Evolutionary conservation across 1,140 invertebrate species (phyloP), one percentile per base, ranked within the genome.

Genomic region (Metaphire vulgaris): DNA sequence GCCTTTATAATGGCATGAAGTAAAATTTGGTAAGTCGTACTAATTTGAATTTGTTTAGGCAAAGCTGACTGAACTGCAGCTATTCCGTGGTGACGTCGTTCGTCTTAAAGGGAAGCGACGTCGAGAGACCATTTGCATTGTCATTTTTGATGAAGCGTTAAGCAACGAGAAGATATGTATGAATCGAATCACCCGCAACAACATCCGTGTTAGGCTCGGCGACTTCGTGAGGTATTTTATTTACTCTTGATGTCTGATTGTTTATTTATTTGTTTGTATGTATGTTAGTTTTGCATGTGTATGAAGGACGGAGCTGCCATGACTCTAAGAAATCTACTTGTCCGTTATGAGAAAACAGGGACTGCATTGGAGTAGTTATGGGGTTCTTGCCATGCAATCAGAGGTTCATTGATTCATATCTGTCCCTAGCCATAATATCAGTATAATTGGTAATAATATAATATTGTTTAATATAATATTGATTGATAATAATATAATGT

Each of bases 51-150:
- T 76, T 83, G n/a, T 84, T 74, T 83, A 94, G 91, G 91, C 91
- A 14, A 99, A 99, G 89, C 99, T 99, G 97, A 97, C 99, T 86
- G 96, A 99, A 85, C 89, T 99, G 15, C 94, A 97, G 86, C 87
- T 99, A 34, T 99, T 99, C 86, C 89, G 97, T 69, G 97, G 97
- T 69, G 98, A 99, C 87, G 98, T 97, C 65, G 97, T 99, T 0
- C 88, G 88, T n/a, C 85, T 99, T 32, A 99, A 99, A 87, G 98
- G 98, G 33, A 99, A 99, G 86, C 91, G 98, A 75, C 90, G 98
- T 77, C 94, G 96, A 85, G 97, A 99, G 87, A 99, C 97, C 0
- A 96, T 99, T 0, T 98, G 96, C 87, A 99, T 99, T 84, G 96
- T 99, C 6, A 88, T 99, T 0, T 95, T 95, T 1, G 97, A 99